phyloP scores from a whole-genome alignment of 2,113 vertebrate species.

The Rhea pennata region DNA sequence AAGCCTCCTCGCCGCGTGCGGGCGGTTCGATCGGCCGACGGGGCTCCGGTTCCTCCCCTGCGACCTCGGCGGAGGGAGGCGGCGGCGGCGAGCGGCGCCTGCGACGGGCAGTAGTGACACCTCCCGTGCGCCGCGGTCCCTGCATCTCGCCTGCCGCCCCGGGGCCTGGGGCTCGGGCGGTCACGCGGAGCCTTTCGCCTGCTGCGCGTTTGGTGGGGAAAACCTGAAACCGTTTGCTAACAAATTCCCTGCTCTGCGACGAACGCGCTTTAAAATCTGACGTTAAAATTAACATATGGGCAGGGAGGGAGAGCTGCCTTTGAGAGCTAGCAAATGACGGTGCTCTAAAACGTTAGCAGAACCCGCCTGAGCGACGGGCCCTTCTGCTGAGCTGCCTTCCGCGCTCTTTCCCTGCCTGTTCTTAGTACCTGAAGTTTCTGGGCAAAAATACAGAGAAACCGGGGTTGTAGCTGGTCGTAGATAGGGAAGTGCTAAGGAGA shows the following conservation, averaged over 20 bases:
- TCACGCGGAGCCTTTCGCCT: too few relatives aligned
- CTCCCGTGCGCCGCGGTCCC: not conserved
- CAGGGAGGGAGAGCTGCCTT: not conserved
- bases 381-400: not conserved
- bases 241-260: not conserved
- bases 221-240: not conserved
- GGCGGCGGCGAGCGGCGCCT: too few relatives aligned
- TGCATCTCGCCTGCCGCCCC: not conserved
- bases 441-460: not conserved
- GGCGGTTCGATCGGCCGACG: too few relatives aligned
- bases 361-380: not conserved
- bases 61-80: too few relatives aligned
- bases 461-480: not conserved
- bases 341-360: not conserved
- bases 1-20: not conserved
- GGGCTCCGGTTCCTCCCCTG: too few relatives aligned
- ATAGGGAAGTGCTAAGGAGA: too few relatives aligned
- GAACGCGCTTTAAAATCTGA: not conserved
- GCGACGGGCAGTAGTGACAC: too few relatives aligned
- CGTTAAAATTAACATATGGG: not conserved
- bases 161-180: too few relatives aligned
- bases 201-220: too few relatives aligned
- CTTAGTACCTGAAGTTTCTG: not conserved
- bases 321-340: not conserved
- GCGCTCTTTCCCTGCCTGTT: not conserved